Evolutionary conservation across 2,113 vertebrate species (phyloP), one percentile per base, ranked within the genome.

Genomic region (Amia ocellicauda): DNA sequence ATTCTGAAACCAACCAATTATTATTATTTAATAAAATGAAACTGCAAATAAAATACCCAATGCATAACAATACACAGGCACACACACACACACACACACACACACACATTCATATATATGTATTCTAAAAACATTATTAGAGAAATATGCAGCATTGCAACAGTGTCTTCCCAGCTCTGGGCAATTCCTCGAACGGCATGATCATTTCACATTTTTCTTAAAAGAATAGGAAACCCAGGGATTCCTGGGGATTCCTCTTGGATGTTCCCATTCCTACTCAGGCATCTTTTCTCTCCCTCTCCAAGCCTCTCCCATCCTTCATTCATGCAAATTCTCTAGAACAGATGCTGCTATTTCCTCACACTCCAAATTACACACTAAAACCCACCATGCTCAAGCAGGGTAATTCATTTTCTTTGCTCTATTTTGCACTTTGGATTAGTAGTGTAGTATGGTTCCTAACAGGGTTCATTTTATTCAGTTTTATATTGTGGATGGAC

Each of bases 331-430:
- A 59, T 23, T 66, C 66, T 47, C 24, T 11, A 51, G 71, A 80
- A 74, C 77, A 80, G 70, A 82, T 76, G 74, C 69, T 67, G 27
- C 60, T 78, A 73, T 77, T 79, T 70, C 67, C 71, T 64, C 55
- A 69, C 61, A 63, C 74, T 75, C 29, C 68, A 70, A 54, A 68
- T 68, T 71, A 62, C 29, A 69, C 69, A 11, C 31, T 36, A 74
- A 31, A 24, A 9, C 63, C 56, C 50, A 42, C 27, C 43, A 59
- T 56, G 57, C 47, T 60, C 47, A 58, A 68, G 63, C 63, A 28
- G 28, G 26, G 29, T 14, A 36, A 64, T 74, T 72, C 68, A 62
- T 51, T 67, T 28, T 4, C 58, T 49, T 22, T 54, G 8, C 28
- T 68, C 40, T 49, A 16, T 45, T 41, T 55, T 23, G 22, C 22